These are phyloP conservation scores for Petromus typicus DNA, from an alignment of 2,113 vertebrate species.

Conservation along the genomic window DNA sequence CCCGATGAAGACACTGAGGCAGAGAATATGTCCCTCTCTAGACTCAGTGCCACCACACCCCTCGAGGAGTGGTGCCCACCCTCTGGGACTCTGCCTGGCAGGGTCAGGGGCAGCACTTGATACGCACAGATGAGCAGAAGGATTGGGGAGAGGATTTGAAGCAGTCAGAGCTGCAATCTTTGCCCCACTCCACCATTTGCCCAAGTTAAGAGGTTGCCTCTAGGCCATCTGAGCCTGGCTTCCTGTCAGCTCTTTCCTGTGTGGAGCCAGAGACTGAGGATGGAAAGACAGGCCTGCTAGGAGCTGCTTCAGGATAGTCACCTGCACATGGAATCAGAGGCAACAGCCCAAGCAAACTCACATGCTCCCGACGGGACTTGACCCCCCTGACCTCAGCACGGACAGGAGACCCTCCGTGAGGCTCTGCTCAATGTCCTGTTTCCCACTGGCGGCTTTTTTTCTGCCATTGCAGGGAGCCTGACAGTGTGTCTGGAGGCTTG, in stretches of 20 bases:
- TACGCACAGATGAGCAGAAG: not conserved
- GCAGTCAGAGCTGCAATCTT: not conserved
- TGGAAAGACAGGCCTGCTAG: not conserved
- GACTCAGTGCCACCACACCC: not conserved
- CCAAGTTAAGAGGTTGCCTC: not conserved
- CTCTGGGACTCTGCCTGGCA: not conserved
- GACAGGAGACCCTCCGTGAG: not conserved
- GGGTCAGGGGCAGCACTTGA: not conserved
- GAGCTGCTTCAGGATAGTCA: not conserved
- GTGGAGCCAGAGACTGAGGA: not conserved
- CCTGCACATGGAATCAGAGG: not conserved
- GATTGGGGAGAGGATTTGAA: not conserved
- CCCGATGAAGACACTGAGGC: not conserved
- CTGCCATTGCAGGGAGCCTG: not conserved
- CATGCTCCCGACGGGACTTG: rapidly evolving
- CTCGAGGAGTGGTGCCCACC: rapidly evolving
- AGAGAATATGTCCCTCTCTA: not conserved
- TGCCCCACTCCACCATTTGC: not conserved
- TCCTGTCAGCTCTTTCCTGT: not conserved
- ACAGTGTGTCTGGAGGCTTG: not conserved
- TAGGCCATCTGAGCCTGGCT: not conserved
- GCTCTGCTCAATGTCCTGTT: not conserved
- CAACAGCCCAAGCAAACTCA: not conserved
- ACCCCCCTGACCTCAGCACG: not conserved
- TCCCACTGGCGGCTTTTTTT: not conserved